Percentiles rank a stretch among this genome's conserved stretches.
Conservation (phyloP, 2,888 invertebrate species). For the Metellina segmentata region DNA sequence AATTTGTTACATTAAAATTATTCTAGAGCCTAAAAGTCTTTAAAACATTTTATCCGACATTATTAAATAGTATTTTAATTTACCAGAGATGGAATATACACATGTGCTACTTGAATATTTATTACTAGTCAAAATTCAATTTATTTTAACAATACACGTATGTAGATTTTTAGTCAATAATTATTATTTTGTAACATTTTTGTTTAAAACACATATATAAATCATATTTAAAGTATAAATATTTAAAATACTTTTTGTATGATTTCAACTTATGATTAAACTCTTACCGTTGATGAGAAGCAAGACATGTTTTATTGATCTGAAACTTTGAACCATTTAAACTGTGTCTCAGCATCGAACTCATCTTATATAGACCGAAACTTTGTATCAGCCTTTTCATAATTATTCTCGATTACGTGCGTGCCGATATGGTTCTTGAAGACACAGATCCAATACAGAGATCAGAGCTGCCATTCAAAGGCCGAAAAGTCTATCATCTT, state of each 20-base stretch:
- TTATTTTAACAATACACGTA: too few relatives aligned
- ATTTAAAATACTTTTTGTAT: not conserved
- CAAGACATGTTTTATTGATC: constrained; percentile 43
- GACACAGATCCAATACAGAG: constrained; percentile 34
- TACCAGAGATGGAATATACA: too few relatives aligned
- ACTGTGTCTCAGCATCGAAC: constrained; percentile 1
- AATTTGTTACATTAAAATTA: too few relatives aligned
- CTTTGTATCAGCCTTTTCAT: constrained; percentile 22
- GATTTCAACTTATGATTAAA: not conserved
- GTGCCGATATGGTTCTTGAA: constrained; percentile 60
- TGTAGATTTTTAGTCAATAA: too few relatives aligned
- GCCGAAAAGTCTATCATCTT: constrained; percentile 7
- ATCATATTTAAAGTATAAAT: not conserved
- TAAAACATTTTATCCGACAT: too few relatives aligned
- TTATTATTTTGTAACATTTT: not conserved
- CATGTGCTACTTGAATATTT: too few relatives aligned
- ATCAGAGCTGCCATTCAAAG: constrained; percentile 28
- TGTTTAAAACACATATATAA: not conserved
- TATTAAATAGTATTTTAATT: too few relatives aligned
- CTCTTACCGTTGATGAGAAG: constrained; percentile 40
- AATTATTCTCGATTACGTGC: constrained; percentile 59
- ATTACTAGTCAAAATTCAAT: too few relatives aligned
- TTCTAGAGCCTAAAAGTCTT: too few relatives aligned
- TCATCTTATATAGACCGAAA: constrained; percentile 72
- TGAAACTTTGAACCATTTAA: constrained; percentile 56